Base-by-base conservation (phyloP, 2,113 vertebrate genomes). In the Syngnathus scovelli region DNA sequence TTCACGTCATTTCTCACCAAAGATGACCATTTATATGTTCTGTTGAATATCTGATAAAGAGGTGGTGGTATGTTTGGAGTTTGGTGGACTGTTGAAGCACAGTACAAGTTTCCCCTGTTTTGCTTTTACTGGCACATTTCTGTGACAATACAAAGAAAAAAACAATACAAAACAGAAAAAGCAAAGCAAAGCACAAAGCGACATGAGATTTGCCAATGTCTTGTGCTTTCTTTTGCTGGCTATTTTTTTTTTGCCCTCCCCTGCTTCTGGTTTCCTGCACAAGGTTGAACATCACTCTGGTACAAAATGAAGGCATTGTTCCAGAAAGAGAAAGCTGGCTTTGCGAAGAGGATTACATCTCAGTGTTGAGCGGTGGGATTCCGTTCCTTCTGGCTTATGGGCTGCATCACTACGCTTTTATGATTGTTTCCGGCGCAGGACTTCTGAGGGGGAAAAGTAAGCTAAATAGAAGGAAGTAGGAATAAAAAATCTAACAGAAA, bases 221-320 rank as follows among this genome's bases (percentile, higher is more conserved):
- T n/a, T 68, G 67, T 66, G 10, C 37, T 60, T 66, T 66, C 4
- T 15, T 56, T 56, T 13, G 4, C 27, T 58, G 23, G 5, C 12
- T 15, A 13, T 36, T 58, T 58, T 58, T 58, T 58, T 13, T 33
- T 33, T 33, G 5, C 13, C 12, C 6, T 21, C 51, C 65, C 39
- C 59, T 61, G 61, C 74, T 72, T 58, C 68, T 46, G 71, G 36
- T 71, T 54, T 67, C 70, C 76, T 69, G 68, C 68, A 52, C 46
- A 52, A 59, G 23, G 68, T 67, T 75, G 61, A 74, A 72, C 82
- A 79, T 82, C 85, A 82, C 68, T 85, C 73, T 77, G 75, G 74
- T 80, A 78, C 83, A 83, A 58, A 88, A 87, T 83, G 87, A 86
- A 75, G 83, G 84, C 83, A 84, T 85, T 88, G 87, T 84, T 87